Evolutionary conservation across 2,888 invertebrate species (phyloP).

Genomic region (Aporophyla nigra): DNA sequence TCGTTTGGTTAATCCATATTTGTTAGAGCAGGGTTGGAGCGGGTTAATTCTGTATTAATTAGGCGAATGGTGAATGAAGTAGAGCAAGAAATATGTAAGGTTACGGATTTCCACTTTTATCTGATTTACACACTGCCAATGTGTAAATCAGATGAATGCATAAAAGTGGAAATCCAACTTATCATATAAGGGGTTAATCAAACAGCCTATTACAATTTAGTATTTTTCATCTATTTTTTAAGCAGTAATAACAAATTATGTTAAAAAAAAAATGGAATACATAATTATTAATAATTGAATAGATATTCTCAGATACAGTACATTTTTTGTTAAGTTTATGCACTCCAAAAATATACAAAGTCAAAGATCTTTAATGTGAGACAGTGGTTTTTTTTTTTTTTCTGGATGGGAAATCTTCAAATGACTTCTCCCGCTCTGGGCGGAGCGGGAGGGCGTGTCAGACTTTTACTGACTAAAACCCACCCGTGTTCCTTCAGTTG

Average conservation of each 20-base stretch:
- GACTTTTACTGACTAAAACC: too few relatives aligned
- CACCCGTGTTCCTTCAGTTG: too few relatives aligned
- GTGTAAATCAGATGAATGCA: too few relatives aligned
- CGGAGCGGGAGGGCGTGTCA: too few relatives aligned
- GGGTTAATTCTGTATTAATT: slow-evolving; percentile 40
- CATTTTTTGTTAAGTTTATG: neutral
- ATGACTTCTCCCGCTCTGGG: too few relatives aligned
- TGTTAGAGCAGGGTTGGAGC: slow-evolving; percentile 1
- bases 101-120: neutral
- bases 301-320: neutral
- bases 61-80: neutral
- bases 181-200: too few relatives aligned
- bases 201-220: neutral
- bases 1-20: slow-evolving; percentile 38
- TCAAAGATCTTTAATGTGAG: too few relatives aligned
- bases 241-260: neutral
- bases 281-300: neutral
- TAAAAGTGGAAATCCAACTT: too few relatives aligned
- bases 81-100: neutral
- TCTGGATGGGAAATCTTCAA: too few relatives aligned
- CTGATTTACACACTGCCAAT: neutral
- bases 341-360: neutral
- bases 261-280: neutral
- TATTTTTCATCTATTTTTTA: too few relatives aligned
- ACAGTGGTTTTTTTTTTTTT: too few relatives aligned